Percentiles rank a stretch among this genome's conserved stretches.
These are phyloP conservation scores for Noctua janthe DNA, from an alignment of 2,888 invertebrate genomes.

Conservation along the genomic window DNA sequence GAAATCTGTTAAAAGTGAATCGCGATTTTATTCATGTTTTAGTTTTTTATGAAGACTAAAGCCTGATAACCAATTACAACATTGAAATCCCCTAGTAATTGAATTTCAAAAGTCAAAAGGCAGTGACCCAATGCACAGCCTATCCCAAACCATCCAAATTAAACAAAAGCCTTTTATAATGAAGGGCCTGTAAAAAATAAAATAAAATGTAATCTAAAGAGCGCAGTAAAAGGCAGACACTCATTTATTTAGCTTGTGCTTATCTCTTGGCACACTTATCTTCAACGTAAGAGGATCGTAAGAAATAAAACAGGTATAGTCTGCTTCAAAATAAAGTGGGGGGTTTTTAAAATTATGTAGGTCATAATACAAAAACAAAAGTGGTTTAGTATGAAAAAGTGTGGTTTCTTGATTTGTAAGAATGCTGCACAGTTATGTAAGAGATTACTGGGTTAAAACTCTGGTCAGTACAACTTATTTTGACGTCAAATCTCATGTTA, in stretches of 20 bases:
- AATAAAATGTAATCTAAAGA: conserved; percentile 19
- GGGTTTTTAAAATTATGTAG: background rate
- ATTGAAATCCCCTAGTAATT: background rate
- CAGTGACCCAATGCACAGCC: background rate
- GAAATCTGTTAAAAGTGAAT: background rate
- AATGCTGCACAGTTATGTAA: background rate
- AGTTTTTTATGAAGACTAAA: background rate
- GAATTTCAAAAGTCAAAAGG: background rate
- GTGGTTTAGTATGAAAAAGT: too few relatives aligned
- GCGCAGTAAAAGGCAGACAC: conserved; percentile 17
- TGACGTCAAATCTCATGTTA: background rate
- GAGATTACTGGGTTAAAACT: background rate
- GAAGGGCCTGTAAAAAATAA: conserved; percentile 9
- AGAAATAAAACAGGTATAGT: conserved; percentile 31
- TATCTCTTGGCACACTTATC: conserved; percentile 46
- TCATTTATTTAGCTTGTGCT: conserved; percentile 31
- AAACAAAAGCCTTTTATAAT: conserved; percentile 10
- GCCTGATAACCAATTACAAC: background rate
- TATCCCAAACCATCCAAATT: background rate
- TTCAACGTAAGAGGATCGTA: conserved; percentile 21
- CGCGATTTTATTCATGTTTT: background rate
- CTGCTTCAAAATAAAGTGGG: conserved; percentile 22
- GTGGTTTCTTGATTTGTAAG: background rate
- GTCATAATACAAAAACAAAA: too few relatives aligned
- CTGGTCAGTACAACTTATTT: too few relatives aligned